Conservation (phyloP, 2,113 vertebrate species). For the Corythornis madagascariensis region DNA sequence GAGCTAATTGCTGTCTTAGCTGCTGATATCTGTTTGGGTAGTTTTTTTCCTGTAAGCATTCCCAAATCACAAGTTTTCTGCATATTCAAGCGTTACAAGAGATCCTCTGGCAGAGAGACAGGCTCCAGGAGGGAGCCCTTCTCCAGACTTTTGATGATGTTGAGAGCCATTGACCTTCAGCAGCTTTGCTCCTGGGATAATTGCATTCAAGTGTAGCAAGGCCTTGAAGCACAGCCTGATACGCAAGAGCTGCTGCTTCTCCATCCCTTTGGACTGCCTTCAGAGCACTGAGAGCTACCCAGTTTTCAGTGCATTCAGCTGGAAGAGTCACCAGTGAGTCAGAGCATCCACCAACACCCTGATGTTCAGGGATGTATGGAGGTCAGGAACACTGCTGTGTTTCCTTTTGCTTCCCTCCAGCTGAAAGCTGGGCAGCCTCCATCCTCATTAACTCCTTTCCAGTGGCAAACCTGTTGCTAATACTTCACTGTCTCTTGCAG, state of each 20-base stretch:
- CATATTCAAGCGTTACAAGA: not conserved
- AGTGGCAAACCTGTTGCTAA: not conserved
- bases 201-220: not conserved
- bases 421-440: not conserved
- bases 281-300: not conserved
- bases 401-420: not conserved
- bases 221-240: slow-evolving; percentile 16
- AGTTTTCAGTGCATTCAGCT: not conserved
- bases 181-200: not conserved
- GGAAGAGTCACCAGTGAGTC: slow-evolving; percentile 21
- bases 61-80: fast-evolving
- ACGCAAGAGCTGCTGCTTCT: not conserved
- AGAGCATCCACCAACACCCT: not conserved
- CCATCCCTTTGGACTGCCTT: not conserved
- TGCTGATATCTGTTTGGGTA: not conserved
- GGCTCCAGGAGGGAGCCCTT: not conserved
- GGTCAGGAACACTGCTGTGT: not conserved
- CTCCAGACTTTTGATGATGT: not conserved
- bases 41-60: not conserved
- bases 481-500: not conserved
- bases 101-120: not conserved
- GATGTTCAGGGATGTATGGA: not conserved
- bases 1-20: not conserved
- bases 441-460: not conserved
- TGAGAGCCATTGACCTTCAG: not conserved